Percentiles rank a stretch among this genome's conserved stretches.
phyloP scores from a whole-genome alignment of 2,888 invertebrate species.

The Rhagophthalmus giganteus region DNA sequence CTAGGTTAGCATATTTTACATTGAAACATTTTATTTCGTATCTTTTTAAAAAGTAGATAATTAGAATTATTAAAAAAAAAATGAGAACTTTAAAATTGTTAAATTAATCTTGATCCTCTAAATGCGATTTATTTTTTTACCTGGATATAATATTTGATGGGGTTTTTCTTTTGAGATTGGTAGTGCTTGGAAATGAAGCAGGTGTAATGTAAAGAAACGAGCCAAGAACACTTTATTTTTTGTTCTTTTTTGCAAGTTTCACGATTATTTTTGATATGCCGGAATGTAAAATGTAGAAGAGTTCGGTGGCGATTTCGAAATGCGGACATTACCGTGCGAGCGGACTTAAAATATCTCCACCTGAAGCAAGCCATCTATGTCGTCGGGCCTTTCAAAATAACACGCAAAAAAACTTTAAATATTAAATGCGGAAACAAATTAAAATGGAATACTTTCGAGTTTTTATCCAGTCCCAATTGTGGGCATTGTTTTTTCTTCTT shows the following conservation, averaged over 20 bases:
- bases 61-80: too few relatives aligned
- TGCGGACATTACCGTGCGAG: constrained; percentile 13
- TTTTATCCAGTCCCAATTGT: constrained; percentile 12
- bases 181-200: neutral
- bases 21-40: too few relatives aligned
- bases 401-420: constrained; percentile 33
- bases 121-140: too few relatives aligned
- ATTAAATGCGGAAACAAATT: constrained; percentile 2
- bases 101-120: too few relatives aligned
- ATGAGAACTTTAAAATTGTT: too few relatives aligned
- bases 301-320: constrained; percentile 6
- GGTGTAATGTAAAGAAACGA: constrained; percentile 1
- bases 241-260: neutral
- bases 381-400: constrained; percentile 41
- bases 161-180: neutral
- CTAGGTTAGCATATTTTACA: too few relatives aligned
- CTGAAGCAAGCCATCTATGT: constrained; percentile 45
- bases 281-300: neutral
- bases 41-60: too few relatives aligned
- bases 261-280: constrained; percentile 3
- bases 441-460: constrained; percentile 14
- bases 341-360: constrained; percentile 41
- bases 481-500: constrained; percentile 23
- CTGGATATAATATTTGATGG: too few relatives aligned
- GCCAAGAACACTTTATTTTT: neutral